Base-by-base conservation (phyloP, 2,888 invertebrate species). In the Mesorhabditis belari region DNA sequence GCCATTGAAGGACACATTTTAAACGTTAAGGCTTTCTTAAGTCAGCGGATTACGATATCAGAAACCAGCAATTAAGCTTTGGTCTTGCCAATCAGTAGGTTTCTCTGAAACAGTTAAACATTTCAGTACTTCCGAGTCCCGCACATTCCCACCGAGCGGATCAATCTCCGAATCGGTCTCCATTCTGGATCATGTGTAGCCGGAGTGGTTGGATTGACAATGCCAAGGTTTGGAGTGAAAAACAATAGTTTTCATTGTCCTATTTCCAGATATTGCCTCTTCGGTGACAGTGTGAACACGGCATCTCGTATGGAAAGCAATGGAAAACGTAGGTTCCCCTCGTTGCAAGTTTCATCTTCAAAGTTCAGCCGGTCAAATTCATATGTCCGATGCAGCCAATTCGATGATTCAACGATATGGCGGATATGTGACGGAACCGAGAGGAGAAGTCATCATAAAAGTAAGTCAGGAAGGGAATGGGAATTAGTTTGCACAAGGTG, bases 391-490 rank as follows among this genome's bases (percentile, higher is more conserved):
- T 5, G 70, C 70, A 49, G 63, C 77, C 9, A 66, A 73, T 50
- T 77, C 73, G 52, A 55, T 78, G 50, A 75, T 71, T 3, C 61
- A 76, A 49, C 59, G n/a, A 35, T 9, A 76, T 58, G 78, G 77
- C 35, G 79, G 79, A 3, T 78, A 78, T 57, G 63, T 61, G 23
- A 78, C 77, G 26, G 77, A 78, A 52, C 62, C 66, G 6, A 60
- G 78, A 50, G 78, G 78, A 53, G 78, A 78, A 61, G 75, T 78
- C 6, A 73, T 78, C 26, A 71, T 78, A 25, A 77, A 77, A 61
- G 77, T 69, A 35, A 17, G n/a, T n/a, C n/a, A n/a, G n/a, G n/a
- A n/a, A n/a, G n/a, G n/a, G n/a, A n/a, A n/a, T n/a, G n/a, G n/a
- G n/a, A n/a, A n/a, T n/a, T n/a, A n/a, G n/a, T n/a, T n/a, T n/a